These are phyloP conservation scores for Scrobipalpa costella DNA, from an alignment of 2,888 invertebrate genomes.

Conservation along the genomic window DNA sequence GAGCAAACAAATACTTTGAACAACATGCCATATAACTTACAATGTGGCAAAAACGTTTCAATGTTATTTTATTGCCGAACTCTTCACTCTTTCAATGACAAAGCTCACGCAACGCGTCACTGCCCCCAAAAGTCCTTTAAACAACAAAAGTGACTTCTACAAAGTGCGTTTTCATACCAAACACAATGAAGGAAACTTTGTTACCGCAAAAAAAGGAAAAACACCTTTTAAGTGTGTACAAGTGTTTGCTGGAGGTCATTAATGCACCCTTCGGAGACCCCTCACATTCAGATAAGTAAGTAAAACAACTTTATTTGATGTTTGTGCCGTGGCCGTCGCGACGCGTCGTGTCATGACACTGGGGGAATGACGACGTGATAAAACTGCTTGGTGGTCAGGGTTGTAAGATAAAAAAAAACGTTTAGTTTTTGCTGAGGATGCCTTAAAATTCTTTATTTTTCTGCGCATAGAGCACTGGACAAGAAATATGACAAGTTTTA, in stretches of 20 bases:
- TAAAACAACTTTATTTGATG: constrained; percentile 81
- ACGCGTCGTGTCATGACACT: constrained; percentile 53
- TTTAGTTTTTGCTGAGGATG: background rate
- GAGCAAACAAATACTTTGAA: background rate
- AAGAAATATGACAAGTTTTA: no score
- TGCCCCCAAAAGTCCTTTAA: constrained; percentile 6
- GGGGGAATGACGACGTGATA: constrained; percentile 56
- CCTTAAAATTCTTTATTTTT: background rate
- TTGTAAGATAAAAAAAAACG: constrained; percentile 20
- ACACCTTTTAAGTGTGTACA: constrained; percentile 48
- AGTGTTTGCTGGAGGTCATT: constrained; percentile 62
- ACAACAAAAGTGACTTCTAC: constrained; percentile 26
- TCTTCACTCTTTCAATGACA: background rate
- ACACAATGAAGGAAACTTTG: constrained; percentile 58
- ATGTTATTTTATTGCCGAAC: constrained; percentile 2
- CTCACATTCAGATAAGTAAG: constrained; percentile 71
- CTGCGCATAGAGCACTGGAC: no score
- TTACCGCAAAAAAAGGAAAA: constrained; percentile 48
- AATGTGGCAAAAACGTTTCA: background rate
- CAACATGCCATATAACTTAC: background rate
- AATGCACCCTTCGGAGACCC: constrained; percentile 69
- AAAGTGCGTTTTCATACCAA: constrained; percentile 55
- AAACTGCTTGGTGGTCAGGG: constrained; percentile 38
- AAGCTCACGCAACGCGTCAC: constrained; percentile 9
- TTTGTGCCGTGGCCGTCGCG: constrained; percentile 57